Percentiles rank a stretch among this genome's conserved stretches.
phyloP scores from a whole-genome alignment of 2,113 vertebrate genomes.

The Serinus canaria region DNA sequence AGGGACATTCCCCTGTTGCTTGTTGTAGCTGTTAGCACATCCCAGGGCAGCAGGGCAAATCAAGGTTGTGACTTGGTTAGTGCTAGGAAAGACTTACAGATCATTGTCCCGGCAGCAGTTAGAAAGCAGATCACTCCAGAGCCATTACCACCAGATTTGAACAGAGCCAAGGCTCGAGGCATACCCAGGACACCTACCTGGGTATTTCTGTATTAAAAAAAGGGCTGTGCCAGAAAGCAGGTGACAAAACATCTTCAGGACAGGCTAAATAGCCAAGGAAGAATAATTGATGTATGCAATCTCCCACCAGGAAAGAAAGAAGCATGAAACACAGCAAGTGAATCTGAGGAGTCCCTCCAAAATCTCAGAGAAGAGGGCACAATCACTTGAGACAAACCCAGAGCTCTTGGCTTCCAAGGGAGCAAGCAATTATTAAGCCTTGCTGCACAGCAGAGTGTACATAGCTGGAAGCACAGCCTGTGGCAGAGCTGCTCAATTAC shows the following conservation, averaged over 20 bases:
- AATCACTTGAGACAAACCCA: not conserved
- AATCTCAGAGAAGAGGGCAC: not conserved
- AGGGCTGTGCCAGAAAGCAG: not conserved
- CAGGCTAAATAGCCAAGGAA: not conserved
- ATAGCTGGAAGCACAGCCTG: constrained; percentile 58
- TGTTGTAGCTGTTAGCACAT: not conserved
- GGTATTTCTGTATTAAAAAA: not conserved
- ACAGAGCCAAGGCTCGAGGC: not conserved
- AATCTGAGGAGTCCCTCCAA: not conserved
- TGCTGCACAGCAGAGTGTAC: constrained; percentile 18
- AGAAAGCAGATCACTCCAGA: not conserved
- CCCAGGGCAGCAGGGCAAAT: not conserved
- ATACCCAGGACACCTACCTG: not conserved
- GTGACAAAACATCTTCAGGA: not conserved
- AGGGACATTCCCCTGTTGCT: not conserved
- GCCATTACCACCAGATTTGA: not conserved
- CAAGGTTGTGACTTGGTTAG: not conserved
- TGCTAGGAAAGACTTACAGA: not conserved
- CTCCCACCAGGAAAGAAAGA: not conserved
- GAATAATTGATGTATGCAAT: not conserved
- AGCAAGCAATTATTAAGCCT: constrained; percentile 36
- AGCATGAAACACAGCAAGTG: not conserved
- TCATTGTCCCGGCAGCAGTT: not conserved
- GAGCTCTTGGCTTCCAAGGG: not conserved
- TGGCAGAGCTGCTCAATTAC: constrained; percentile 60